Evolutionary conservation across 2,888 invertebrate species (phyloP).

Genomic region (Drosophila conformis): DNA sequence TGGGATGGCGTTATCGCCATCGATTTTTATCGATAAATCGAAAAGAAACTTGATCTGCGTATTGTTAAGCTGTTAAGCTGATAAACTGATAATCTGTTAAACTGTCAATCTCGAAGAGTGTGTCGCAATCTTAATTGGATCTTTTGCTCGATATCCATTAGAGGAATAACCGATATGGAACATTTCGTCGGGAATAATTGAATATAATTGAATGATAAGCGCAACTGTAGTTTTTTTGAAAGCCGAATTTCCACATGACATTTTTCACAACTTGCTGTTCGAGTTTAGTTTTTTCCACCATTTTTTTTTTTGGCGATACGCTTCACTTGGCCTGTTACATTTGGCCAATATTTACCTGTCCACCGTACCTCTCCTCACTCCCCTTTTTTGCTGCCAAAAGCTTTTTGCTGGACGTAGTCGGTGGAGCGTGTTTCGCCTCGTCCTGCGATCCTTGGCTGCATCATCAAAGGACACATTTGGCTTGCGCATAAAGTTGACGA

Average conservation of each 20-base stretch:
- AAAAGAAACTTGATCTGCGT: background rate
- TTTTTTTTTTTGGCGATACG: conserved; percentile 16
- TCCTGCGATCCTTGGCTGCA: conserved; percentile 40
- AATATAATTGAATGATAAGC: conserved; percentile 66
- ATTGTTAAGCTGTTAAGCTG: too few species aligned
- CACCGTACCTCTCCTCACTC: background rate
- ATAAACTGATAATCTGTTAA: background rate
- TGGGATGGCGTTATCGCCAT: too few species aligned
- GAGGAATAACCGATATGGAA: conserved; percentile 2
- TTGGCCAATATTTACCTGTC: conserved; percentile 61
- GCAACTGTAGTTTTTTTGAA: conserved; percentile 27
- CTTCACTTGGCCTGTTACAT: conserved; percentile 58
- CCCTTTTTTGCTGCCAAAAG: conserved; percentile 49
- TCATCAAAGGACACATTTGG: conserved; percentile 72
- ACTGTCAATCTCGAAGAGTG: background rate
- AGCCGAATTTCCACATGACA: conserved; percentile 53
- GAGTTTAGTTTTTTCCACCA: conserved; percentile 13
- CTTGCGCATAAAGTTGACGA: conserved; percentile 71
- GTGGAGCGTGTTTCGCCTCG: conserved; percentile 48
- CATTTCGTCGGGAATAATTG: conserved; percentile 20
- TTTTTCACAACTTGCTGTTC: conserved; percentile 32
- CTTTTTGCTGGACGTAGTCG: conserved; percentile 68
- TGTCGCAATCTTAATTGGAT: conserved; percentile 31
- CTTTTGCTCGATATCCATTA: conserved; percentile 21
- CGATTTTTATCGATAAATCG: background rate